Base-by-base conservation (phyloP, 2,888 invertebrate species). In the Maniola hyperantus region DNA sequence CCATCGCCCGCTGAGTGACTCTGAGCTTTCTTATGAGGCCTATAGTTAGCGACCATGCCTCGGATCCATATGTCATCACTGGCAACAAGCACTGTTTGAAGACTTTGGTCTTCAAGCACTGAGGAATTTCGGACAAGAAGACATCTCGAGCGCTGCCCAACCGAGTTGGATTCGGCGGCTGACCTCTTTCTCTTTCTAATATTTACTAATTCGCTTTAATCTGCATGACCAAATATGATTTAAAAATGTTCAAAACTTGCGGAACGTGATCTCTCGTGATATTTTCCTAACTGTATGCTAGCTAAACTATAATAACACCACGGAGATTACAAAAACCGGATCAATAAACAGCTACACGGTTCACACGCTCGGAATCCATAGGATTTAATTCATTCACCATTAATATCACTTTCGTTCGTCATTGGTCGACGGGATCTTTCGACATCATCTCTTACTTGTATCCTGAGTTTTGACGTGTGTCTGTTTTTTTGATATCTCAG, bases 351-450 rank as follows among this genome's bases (percentile, higher is more conserved):
- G n/a, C 33, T 10, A 15, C 46, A 15, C 18, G 15, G 61, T 61
- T 61, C 61, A 51, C 61, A 61, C 61, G 51, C 36, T 51, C 39
- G 13, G 34, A n/a, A 36, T 39, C 36, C n/a, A 33, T 59, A 46
- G 26, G 18, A 34, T 36, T 61, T 61, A 36, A 61, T 61, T 39
- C 33, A 51, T 51, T 50, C 10, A 39, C 61, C 61, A 61, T 61
- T 50, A 61, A 61, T 61, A 61, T 39, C 51, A 61, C 50, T 61
- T 61, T 51, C 50, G 51, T 61, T 39, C 33, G 46, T 48, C 42
- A 20, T 57, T 42, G 39, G 39, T 11, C 39, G 13, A 39, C 34
- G 46, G 34, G 33, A 46, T 48, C 59, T 59, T 59, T 59, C 59
- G 46, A 48, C 46, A 59, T 46, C 46, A 59, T 59, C 15, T 33